Percentiles rank a stretch among this genome's conserved stretches.
phyloP scores from a whole-genome alignment of 2,888 invertebrate genomes.

The Tachina lurida region DNA sequence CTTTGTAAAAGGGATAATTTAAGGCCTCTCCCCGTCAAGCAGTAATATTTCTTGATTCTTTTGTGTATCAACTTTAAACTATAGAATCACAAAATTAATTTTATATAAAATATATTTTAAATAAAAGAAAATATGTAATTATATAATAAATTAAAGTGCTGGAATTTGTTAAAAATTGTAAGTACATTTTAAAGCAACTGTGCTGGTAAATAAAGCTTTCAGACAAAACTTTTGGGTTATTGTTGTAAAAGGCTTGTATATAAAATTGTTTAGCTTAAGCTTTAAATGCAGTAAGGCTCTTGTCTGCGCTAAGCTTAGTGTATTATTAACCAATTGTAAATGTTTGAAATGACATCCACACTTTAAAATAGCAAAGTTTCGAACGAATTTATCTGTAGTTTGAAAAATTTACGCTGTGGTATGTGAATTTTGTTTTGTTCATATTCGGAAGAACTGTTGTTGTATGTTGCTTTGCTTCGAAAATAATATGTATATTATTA shows the following conservation, averaged over 20 bases:
- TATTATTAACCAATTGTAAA: neutral
- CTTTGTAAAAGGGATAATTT: conserved; percentile 13
- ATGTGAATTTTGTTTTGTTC: too few relatives aligned
- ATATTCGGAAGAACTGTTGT: too few relatives aligned
- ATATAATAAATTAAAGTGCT: neutral
- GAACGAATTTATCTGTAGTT: neutral
- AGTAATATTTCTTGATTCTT: too few relatives aligned
- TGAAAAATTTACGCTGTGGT: neutral
- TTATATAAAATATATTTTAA: too few relatives aligned
- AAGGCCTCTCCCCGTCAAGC: neutral
- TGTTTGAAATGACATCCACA: neutral
- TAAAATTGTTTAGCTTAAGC: neutral
- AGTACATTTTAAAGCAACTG: conserved; percentile 13
- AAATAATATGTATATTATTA: too few relatives aligned
- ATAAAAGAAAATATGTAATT: too few relatives aligned
- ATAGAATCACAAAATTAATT: too few relatives aligned
- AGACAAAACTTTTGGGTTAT: conserved; percentile 13
- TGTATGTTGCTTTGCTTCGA: too few relatives aligned
- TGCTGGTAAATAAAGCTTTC: neutral
- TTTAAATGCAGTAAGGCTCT: neutral
- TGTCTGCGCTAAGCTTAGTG: conserved; percentile 1
- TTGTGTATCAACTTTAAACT: too few relatives aligned
- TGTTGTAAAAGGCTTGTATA: neutral
- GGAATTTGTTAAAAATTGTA: neutral
- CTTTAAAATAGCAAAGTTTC: neutral